Base-by-base conservation (phyloP, 2,113 vertebrate species). In the Cygnus atratus region DNA sequence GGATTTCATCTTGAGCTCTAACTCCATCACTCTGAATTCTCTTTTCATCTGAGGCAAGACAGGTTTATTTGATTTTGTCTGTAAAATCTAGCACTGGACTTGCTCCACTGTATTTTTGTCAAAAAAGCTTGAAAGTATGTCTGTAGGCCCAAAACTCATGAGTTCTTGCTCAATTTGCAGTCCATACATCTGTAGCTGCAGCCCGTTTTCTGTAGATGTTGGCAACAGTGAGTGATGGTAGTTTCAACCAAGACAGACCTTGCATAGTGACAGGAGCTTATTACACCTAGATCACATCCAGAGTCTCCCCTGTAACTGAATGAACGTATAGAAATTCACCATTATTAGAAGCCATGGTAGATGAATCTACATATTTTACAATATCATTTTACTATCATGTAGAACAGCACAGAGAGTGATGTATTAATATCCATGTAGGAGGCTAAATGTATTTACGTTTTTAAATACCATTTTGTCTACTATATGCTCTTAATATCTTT, bases 1-100 rank as follows among this genome's bases (percentile, higher is more conserved):
- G 10, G 68, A 37, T 84, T 87, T 91, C 28, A 55, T 55, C 37
- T 43, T 77, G 57, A 75, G 24, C 50, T 84, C 37, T 71, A 84
- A 14, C 52, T 78, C 84, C 46, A 55, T 77, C 7, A 0, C 71
- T 84, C 78, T 94, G 80, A 91, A 84, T 87, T 57, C n/a, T 37
- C 66, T 62, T 96, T 95, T 89, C 33, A 81, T 62, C 31, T 67
- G 65, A 92, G 21, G 18, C 50, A 87, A 55, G 61, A 87, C 41
- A 87, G 41, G 24, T 84, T 95, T 95, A 76, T 95, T 87, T 92
- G 61, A 77, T 81, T 92, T 93, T 80, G 35, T 39, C 76, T 84
- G 48, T 88, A 57, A 94, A 89, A 92, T 71, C 55, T 67, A 84
- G 41, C 33, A 50, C 28, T 89, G 57, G 55, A 77, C 44, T 87